Base-by-base conservation (phyloP, 1,140 invertebrate genomes). In the Amphibalanus amphitrite region DNA sequence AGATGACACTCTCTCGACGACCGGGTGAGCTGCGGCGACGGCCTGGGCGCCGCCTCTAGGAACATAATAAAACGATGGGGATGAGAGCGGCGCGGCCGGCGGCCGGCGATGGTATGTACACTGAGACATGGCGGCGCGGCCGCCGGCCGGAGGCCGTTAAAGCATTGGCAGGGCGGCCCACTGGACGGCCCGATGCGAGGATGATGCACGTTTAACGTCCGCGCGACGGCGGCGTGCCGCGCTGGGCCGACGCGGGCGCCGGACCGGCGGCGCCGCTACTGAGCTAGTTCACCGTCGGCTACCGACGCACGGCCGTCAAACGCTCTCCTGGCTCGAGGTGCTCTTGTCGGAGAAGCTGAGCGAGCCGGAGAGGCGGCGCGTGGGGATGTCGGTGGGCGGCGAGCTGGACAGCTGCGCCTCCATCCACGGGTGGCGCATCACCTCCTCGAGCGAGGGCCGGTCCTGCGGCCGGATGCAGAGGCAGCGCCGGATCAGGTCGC, bases 401-500 rank as follows among this genome's bases (percentile, higher is more conserved):
- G 65, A 15, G 65, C n/a, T 15, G 15, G 65, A 10, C 65, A 67
- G 26, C 8, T 28, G 4, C 8, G n/a, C 75, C 69, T 65, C 75
- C 75, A 77, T 72, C 86, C 87, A 88, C 0, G 84, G 81, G 79
- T 88, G 86, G 47, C 77, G 74, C 3, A 86, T 77, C 73, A 88
- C 83, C 47, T 88, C 82, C 71, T 85, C 82, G 20, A 88, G 76
- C 17, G 79, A 78, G 26, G 82, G 83, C 71, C 87, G 77, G n/a
- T 84, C 80, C 3, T 76, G 75, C 25, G 86, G 84, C 71, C 81
- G 79, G 71, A 83, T 77, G 72, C 80, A 77, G 23, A 88, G 80
- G 78, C 86, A 88, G 71, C 80, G 80, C 64, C 77, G 76, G 74
- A 88, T 86, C 64, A 88, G 80, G 74, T 87, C 83, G 79, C 84